Base-by-base conservation (phyloP, 2,797 vertebrate genomes). In the Hirundo rustica region DNA sequence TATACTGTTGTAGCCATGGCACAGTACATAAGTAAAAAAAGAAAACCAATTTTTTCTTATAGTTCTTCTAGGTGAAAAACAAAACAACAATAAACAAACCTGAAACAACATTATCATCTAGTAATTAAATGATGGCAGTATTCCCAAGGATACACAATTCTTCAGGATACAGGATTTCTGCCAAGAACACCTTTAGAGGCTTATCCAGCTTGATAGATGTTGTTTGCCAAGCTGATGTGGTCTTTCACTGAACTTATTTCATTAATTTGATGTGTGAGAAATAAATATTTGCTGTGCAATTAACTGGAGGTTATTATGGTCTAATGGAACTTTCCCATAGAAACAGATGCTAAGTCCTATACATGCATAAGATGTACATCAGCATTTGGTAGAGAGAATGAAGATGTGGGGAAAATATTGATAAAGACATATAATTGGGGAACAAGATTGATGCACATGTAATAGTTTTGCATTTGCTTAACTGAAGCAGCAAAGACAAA, bases 251-350 rank as follows among this genome's bases (percentile, higher is more conserved):
- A 94, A 92, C 47, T 61, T 48, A 76, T 95, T 97, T 96, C 92
- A 96, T 97, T 97, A 96, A 95, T 97, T 95, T 96, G 87, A 96
- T 93, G 72, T 88, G 68, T 93, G 88, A 96, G 94, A 96, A 97
- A 97, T 97, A 97, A 97, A 97, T 97, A 97, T 97, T 97, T 97
- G 89, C 97, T 92, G 67, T 91, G 93, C 92, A 97, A 95, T 97
- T 97, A 97, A 96, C 72, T 92, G 86, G 61, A 96, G 85, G 96
- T 94, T 93, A 96, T 94, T 92, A 91, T 75, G 57, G 47, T 89
- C 67, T 73, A 71, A 87, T 96, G 92, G 76, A 96, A 78, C 50
- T 95, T 94, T 87, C 94, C 70, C 72, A 71, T 15, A 66, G 64
- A 96, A 97, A 95, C 88, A 97, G 93, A 95, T 95, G 93, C 72